Conservation (phyloP, 1,140 invertebrate genomes). For the Papilio polytes region DNA sequence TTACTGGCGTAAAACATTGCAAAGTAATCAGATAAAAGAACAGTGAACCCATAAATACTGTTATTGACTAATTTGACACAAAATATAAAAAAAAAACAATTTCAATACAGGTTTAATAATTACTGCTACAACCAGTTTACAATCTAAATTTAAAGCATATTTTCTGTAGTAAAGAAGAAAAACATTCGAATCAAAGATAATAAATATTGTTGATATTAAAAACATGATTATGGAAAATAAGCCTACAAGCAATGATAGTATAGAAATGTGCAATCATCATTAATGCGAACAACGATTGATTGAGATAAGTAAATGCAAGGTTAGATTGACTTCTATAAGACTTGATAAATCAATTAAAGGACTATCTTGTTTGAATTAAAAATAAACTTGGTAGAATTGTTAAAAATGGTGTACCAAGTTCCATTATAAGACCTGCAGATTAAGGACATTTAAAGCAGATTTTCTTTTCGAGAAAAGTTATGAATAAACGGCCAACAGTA, state of each 20-base stretch:
- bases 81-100: not conserved
- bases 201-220: not conserved
- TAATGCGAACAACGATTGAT: not conserved
- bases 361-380: not conserved
- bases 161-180: not conserved
- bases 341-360: not conserved
- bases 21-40: not conserved
- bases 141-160: not conserved
- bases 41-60: not conserved
- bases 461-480: not conserved
- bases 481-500: not conserved
- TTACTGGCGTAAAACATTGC: not conserved
- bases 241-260: constrained; percentile 1
- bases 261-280: not conserved
- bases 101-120: not conserved
- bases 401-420: not conserved
- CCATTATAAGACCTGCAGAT: not conserved
- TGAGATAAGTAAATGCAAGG: not conserved
- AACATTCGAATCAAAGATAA: not conserved
- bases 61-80: not conserved
- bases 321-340: not conserved
- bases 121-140: no score
- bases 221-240: not conserved
- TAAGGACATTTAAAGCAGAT: not conserved
- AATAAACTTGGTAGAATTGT: no score